Base-by-base conservation (phyloP, 2,113 vertebrate genomes). In the Manacus vitellinus region DNA sequence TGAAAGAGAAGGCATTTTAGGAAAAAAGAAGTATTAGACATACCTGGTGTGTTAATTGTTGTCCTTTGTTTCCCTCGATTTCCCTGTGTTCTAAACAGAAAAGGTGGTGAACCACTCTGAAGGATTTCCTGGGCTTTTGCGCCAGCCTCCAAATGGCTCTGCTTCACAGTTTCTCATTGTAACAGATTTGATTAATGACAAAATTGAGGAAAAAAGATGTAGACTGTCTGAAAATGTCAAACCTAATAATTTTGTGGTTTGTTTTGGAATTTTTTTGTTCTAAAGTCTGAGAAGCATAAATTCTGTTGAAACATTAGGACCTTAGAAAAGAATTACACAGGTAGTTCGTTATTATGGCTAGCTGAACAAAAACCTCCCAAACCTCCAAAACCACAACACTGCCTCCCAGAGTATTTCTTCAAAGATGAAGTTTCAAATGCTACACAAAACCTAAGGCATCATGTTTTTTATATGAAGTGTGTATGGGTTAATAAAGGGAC, bases 171-270 rank as follows among this genome's bases (percentile, higher is more conserved):
- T 81, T 87, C 51, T 55, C 66, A 68, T 47, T 11, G 2, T 67
- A 51, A 94, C 68, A 83, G 39, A 59, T 62, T 83, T 73, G 46
- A 39, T 46, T 86, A 94, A 86, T n/a, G 55, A 56, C 30, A 90
- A 94, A 88, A 77, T 28, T 35, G 43, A 86, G 33, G 15, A 76
- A 87, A 63, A 95, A 88, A 86, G 4, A 76, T 47, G 74, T 15
- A 83, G 82, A 61, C 46, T 85, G 82, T 14, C 63, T 86, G 59
- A 85, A 90, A 88, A 88, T 54, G 28, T 31, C 88, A 79, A 94
- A 92, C 10, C 6, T 62, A 52, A 65, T 65, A 0, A 70, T 94
- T 91, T 49, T 51, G 9, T 44, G 12, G 61, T 83, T 47, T 66
- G 12, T 2, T 2, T 49, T 27, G 8, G 8, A 3, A 0, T 25